Base-by-base conservation (phyloP, 92 coral and sea anemone species). In the Epizoanthus rinbou region DNA sequence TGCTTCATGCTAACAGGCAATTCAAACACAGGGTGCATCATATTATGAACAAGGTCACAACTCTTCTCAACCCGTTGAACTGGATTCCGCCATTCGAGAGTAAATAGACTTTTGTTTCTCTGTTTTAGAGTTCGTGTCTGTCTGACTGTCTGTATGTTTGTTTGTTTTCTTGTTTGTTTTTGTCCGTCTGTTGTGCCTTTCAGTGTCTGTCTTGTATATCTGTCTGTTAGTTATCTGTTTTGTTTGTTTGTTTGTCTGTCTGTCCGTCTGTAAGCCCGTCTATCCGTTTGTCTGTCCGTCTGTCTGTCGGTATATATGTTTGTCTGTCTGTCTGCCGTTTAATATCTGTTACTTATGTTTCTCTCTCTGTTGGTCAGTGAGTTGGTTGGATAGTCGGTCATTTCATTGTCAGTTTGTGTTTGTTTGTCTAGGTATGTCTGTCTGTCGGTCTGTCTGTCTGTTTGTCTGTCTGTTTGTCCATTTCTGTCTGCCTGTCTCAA, bases 61-160 rank as follows among this genome's bases (percentile, higher is more conserved):
- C 79, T 41, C 45, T 87, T 17, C 67, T 93, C 57, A 92, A 76
- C 87, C 99, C 99, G 13, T 59, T 91, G 52, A 81, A 85, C 75
- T 97, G 99, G 99, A 86, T 97, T 28, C 99, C 99, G 60, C 99
- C 99, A 18, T 94, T 93, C 60, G 95, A 94, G 82, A 94, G 99
- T 97, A 89, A 94, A 98, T 97, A 17, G 1, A 11, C 31, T 60
- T 43, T 19, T 23, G 22, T n/a, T 56, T 82, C 15, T 56, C 54
- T 50, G 41, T 13, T n/a, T 1, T 2, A 2, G 31, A 28, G 69
- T 25, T 11, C 22, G 37, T 22, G 14, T 19, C 69, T 28, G n/a
- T 33, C 73, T 37, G 19, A 15, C 13, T 28, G 73, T 37, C 21
- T 16, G 11, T 25, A 6, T 22, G n/a, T 21, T 0, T 28, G 11